A percentile compares a stretch with the other conserved stretches of the same genome.
Conservation (phyloP, 2,113 vertebrate species). For the Ornithorhynchus anatinus region DNA sequence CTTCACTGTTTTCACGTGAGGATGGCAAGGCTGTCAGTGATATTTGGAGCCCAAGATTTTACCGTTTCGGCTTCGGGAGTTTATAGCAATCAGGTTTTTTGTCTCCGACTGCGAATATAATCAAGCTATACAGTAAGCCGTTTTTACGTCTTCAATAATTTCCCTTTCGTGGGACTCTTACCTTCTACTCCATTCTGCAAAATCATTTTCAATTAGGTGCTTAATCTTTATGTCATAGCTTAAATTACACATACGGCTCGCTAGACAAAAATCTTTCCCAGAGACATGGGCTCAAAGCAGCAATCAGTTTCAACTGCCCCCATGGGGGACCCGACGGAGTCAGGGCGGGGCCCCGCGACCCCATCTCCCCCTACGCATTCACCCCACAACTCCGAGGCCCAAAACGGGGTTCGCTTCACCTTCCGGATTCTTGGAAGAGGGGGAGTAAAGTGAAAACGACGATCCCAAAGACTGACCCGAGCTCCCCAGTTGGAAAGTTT, state of each 20-base stretch:
- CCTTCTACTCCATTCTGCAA: constrained; percentile 41
- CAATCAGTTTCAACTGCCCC: neutral
- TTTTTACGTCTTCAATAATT: constrained; percentile 50
- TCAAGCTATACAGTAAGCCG: constrained; percentile 48
- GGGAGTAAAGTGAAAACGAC: no score
- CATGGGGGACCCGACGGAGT: constrained; percentile 34
- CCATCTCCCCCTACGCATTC: constrained; percentile 1
- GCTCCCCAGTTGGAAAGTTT: neutral
- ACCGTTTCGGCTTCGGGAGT: constrained; percentile 1
- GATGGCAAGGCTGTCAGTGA: neutral
- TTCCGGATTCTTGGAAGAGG: no score
- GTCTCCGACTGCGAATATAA: constrained; percentile 28
- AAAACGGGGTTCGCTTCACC: no score
- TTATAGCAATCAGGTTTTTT: neutral
- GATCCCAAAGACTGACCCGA: neutral
- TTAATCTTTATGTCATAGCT: constrained; percentile 47
- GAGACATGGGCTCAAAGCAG: constrained; percentile 11
- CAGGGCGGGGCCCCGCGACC: no score
- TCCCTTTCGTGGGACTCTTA: constrained; percentile 34
- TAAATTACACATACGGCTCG: constrained; percentile 31
- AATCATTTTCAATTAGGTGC: constrained; percentile 54
- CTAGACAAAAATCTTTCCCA: neutral
- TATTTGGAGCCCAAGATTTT: constrained; percentile 11
- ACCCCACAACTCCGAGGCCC: no score
- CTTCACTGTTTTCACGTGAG: neutral